Evolutionary conservation across 2,113 vertebrate genomes (phyloP).

Genomic region (Passer domesticus): DNA sequence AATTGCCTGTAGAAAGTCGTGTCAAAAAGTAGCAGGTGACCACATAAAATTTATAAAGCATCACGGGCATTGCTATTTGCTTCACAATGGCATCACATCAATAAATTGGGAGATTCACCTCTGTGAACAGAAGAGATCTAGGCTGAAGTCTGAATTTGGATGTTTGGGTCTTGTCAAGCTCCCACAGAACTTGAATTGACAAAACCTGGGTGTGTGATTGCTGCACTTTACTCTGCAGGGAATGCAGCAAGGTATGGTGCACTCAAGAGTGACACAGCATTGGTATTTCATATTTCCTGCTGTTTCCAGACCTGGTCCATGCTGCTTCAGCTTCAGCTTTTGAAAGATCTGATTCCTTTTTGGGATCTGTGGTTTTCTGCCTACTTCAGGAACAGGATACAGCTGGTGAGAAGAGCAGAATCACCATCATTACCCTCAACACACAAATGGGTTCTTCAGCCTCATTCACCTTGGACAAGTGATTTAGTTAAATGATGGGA

Average conservation of each 20-base stretch:
- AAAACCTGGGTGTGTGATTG: background rate
- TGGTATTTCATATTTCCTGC: background rate
- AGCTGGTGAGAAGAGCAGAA: background rate
- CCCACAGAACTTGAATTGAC: background rate
- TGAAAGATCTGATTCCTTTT: background rate
- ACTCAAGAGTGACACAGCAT: background rate
- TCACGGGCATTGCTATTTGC: rapidly evolving
- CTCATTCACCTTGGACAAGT: background rate
- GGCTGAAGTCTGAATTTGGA: background rate
- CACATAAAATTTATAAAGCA: rapidly evolving
- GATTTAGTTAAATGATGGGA: background rate
- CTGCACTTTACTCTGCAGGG: background rate
- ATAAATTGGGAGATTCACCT: background rate
- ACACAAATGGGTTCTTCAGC: background rate
- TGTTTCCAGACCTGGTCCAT: background rate
- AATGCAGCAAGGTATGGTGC: rapidly evolving
- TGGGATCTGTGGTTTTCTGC: background rate
- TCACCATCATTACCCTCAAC: rapidly evolving
- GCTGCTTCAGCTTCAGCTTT: background rate
- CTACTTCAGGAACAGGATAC: background rate
- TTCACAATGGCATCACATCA: background rate
- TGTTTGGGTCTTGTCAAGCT: background rate
- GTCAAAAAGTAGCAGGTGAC: background rate
- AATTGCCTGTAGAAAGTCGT: background rate
- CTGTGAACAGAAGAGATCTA: background rate